These are phyloP conservation scores for Leucosticte australis DNA, from an alignment of 2,113 vertebrate genomes.

Conservation along the genomic window DNA sequence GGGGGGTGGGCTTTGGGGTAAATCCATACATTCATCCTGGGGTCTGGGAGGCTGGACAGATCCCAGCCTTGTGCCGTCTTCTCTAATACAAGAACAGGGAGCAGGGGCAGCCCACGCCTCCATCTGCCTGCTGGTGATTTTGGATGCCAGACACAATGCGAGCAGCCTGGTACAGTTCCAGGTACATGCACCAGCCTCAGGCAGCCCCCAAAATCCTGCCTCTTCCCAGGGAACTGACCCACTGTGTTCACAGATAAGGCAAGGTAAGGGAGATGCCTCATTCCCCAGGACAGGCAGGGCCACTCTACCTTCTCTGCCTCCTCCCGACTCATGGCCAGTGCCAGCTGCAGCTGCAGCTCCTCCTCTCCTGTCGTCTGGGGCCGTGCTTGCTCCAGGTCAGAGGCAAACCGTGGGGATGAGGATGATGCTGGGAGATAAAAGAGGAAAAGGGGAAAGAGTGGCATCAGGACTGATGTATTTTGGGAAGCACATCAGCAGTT, in stretches of 20 bases:
- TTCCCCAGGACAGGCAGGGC: not conserved
- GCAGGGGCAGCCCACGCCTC: not conserved
- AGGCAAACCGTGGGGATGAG: conserved; percentile 80
- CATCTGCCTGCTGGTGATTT: not conserved
- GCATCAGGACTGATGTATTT: not conserved
- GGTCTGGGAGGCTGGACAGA: not conserved
- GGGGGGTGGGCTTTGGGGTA: fast-evolving
- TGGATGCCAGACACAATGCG: fast-evolving
- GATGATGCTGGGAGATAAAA: conserved; percentile 77
- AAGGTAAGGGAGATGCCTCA: not conserved
- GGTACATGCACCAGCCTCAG: not conserved
- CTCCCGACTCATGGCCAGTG: conserved; percentile 94
- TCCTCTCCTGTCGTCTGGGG: conserved; percentile 92
- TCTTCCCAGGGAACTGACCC: not conserved
- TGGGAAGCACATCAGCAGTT: not conserved
- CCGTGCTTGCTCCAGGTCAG: conserved; percentile 91
- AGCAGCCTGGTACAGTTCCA: not conserved
- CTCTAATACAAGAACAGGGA: fast-evolving
- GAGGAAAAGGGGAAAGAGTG: not conserved
- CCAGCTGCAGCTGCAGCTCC: conserved; percentile 94
- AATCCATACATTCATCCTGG: not conserved
- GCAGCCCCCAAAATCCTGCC: not conserved
- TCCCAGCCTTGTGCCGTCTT: not conserved
- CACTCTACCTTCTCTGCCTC: conserved; percentile 90
- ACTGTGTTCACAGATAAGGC: not conserved